phyloP scores from a whole-genome alignment of 2,113 vertebrate genomes.

The Promerops cafer region DNA sequence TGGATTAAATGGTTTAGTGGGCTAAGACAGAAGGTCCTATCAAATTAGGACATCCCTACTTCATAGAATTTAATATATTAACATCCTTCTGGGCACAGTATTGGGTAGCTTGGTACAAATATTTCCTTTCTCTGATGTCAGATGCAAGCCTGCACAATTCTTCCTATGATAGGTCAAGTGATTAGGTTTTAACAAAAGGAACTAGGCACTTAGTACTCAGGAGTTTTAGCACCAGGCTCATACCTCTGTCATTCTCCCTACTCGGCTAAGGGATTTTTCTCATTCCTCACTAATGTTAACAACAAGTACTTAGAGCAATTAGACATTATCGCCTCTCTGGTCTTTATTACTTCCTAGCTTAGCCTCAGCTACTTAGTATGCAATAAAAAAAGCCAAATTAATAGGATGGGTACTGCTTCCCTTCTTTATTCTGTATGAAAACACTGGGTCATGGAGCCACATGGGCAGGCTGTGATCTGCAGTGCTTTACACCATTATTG shows the following conservation, averaged over 20 bases:
- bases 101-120: neutral
- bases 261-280: neutral
- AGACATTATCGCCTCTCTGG: neutral
- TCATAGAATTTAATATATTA: neutral
- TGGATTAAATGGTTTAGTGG: neutral
- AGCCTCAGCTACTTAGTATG: neutral
- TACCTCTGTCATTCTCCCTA: neutral
- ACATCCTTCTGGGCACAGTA: neutral
- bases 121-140: neutral
- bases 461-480: neutral
- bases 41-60: neutral
- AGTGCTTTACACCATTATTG: neutral
- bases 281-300: neutral
- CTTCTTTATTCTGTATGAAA: conserved; percentile 49
- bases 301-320: conserved; percentile 21
- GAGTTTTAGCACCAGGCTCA: neutral
- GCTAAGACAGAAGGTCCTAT: neutral
- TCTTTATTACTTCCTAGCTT: conserved; percentile 35
- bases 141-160: neutral
- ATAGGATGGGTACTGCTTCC: neutral
- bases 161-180: neutral
- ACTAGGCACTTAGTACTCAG: neutral
- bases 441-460: conserved; percentile 44
- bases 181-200: conserved; percentile 15
- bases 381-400: neutral